A percentile compares a stretch with the other conserved stretches of the same genome.
Evolutionary conservation across 2,113 vertebrate genomes (phyloP).

Genomic region (Alligator sinensis): DNA sequence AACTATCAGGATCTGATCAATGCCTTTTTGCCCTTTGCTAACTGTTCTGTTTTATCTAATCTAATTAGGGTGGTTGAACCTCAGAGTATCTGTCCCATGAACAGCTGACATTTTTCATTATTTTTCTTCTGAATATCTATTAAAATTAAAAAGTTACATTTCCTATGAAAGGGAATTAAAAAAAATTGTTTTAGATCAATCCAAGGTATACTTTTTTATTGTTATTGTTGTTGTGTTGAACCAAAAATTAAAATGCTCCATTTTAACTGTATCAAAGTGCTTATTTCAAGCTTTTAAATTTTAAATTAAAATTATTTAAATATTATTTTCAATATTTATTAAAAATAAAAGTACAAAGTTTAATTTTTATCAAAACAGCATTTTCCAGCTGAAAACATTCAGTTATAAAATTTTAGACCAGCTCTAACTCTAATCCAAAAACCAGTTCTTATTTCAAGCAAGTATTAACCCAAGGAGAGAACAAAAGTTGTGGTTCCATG

Average conservation of each 20-base stretch:
- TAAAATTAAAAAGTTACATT: background rate
- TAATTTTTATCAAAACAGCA: background rate
- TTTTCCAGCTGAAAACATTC: background rate
- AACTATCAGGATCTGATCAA: background rate
- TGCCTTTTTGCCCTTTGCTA: background rate
- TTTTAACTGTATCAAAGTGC: rapidly evolving
- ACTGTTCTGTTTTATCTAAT: background rate
- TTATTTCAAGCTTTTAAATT: background rate
- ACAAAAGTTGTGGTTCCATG: slow-evolving; percentile 8
- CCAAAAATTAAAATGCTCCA: background rate
- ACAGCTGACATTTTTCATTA: background rate
- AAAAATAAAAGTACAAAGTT: background rate
- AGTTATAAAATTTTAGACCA: background rate
- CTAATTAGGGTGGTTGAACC: background rate
- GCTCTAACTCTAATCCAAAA: no score
- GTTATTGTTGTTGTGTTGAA: background rate
- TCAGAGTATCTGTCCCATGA: background rate
- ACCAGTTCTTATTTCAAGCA: background rate
- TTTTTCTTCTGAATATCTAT: background rate
- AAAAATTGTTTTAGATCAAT: background rate
- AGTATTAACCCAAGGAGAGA: background rate
- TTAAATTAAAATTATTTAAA: background rate
- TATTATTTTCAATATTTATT: background rate
- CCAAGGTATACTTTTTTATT: background rate
- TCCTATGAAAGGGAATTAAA: background rate